Percentiles rank a stretch among this genome's conserved stretches.
Conservation (phyloP, 2,113 vertebrate species). For the Notiomystis cincta region DNA sequence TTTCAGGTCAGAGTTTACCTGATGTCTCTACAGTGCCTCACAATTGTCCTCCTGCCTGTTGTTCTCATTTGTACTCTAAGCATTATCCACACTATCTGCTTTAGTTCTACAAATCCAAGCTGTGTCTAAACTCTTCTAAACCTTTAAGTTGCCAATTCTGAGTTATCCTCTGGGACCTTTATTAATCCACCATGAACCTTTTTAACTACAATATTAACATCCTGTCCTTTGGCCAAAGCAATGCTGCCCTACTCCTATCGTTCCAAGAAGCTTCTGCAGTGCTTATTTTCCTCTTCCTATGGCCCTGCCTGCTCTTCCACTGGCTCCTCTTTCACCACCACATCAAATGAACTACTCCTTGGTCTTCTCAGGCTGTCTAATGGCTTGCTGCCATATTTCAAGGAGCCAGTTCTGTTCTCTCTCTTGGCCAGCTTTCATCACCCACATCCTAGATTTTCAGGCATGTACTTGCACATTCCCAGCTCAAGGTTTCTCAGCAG, state of each 20-base stretch:
- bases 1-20: slow-evolving; percentile 34
- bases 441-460: slow-evolving; percentile 19
- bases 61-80: not conserved
- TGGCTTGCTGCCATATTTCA: not conserved
- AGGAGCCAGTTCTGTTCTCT: not conserved
- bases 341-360: not conserved
- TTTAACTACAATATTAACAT: not conserved
- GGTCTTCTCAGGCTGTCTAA: not conserved
- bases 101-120: not conserved
- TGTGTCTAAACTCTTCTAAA: not conserved
- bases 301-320: not conserved
- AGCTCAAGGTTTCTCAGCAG: slow-evolving; percentile 14
- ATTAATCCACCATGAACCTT: not conserved
- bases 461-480: slow-evolving; percentile 29
- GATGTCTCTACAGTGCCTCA: not conserved
- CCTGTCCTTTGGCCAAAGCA: not conserved
- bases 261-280: not conserved
- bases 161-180: not conserved
- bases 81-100: not conserved
- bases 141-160: not conserved
- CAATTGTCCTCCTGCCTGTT: rapidly evolving
- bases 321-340: not conserved
- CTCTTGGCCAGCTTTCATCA: not conserved
- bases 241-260: not conserved
- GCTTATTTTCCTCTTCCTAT: not conserved